phyloP scores from a whole-genome alignment of 2,113 vertebrate genomes.

The Pituophis catenifer region DNA sequence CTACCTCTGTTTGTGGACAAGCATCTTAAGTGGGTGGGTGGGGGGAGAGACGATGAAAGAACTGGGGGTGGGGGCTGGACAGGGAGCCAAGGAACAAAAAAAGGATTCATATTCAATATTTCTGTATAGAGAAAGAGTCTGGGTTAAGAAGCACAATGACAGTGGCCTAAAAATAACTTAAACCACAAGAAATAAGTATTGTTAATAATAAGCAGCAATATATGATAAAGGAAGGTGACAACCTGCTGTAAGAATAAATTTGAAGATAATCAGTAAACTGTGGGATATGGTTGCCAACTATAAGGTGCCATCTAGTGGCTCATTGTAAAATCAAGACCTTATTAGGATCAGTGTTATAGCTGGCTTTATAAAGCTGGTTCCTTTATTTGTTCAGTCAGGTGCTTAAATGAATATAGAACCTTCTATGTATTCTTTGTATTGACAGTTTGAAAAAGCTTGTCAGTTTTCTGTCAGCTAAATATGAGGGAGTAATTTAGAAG shows the following conservation, averaged over 20 bases:
- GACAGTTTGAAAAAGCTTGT: slow-evolving; percentile 18
- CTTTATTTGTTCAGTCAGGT: neutral
- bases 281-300: slow-evolving; percentile 44
- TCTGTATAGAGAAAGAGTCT: neutral
- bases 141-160: neutral
- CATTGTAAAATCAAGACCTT: neutral
- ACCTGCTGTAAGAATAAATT: neutral
- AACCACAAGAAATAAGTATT: neutral
- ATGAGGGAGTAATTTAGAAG: slow-evolving; percentile 6
- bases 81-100: neutral
- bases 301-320: slow-evolving; percentile 71
- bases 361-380: neutral
- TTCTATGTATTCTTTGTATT: neutral
- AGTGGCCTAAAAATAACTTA: neutral
- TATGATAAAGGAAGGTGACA: neutral
- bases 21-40: neutral
- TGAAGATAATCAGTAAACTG: neutral
- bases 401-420: slow-evolving; percentile 1
- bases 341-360: rapidly evolving
- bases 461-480: neutral
- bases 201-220: neutral
- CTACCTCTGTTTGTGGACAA: neutral
- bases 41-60: too few species aligned
- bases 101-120: neutral
- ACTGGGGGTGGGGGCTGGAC: rapidly evolving